Evolutionary conservation across 53 echinoderm and acorn worm species (phyloP).

Genomic region (Crossaster papposus): DNA sequence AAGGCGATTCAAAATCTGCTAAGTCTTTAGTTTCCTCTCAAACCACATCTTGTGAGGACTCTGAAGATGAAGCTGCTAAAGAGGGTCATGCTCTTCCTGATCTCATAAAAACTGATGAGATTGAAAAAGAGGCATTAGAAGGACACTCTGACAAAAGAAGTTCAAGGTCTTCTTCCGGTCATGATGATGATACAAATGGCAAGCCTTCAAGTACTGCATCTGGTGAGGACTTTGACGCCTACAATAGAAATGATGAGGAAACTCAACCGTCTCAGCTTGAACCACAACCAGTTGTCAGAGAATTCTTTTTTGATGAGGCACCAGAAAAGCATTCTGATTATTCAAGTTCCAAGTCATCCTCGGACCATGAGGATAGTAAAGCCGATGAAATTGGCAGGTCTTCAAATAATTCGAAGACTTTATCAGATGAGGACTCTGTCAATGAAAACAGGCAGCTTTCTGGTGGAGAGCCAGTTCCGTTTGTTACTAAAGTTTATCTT

Average conservation of each 20-base stretch:
- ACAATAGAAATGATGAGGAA: background rate
- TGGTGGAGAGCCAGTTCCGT: background rate
- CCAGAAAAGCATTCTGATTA: background rate
- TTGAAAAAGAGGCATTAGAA: slow-evolving; percentile 5
- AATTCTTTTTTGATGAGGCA: background rate
- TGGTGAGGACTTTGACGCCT: slow-evolving; percentile 20
- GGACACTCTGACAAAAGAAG: background rate
- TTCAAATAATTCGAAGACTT: slow-evolving; percentile 18
- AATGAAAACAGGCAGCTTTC: background rate
- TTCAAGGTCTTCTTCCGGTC: slow-evolving; percentile 40
- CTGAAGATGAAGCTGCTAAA: slow-evolving; percentile 8
- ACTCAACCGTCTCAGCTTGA: background rate
- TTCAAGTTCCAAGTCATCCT: slow-evolving; percentile 24
- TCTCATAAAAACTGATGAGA: slow-evolving; percentile 23
- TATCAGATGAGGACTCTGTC: slow-evolving; percentile 35
- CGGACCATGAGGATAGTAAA: slow-evolving; percentile 46
- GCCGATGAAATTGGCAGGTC: background rate
- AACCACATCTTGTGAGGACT: background rate
- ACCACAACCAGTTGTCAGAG: background rate
- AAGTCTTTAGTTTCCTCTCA: background rate
- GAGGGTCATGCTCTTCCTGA: slow-evolving; percentile 23
- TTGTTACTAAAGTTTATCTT: slow-evolving; percentile 16
- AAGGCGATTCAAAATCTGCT: background rate
- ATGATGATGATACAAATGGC: slow-evolving; percentile 43
- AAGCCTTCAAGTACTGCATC: background rate